Evolutionary conservation across 1,140 invertebrate genomes (phyloP).

Genomic region (Eriosoma lanigerum): DNA sequence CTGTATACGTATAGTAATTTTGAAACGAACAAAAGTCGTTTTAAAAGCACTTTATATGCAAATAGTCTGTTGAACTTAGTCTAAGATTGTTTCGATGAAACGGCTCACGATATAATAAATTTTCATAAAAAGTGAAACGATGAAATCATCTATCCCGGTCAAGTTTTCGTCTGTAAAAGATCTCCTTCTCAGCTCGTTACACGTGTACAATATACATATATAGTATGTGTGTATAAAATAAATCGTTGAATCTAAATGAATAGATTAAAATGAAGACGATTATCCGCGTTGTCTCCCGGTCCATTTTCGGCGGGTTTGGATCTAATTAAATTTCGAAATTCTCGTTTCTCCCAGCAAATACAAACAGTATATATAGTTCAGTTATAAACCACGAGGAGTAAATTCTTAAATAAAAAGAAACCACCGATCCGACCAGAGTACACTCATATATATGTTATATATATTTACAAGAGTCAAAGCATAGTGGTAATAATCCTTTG

Average conservation of each 20-base stretch:
- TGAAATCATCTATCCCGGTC: neutral
- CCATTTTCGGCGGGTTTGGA: neutral
- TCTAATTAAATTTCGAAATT: neutral
- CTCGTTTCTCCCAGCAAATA: neutral
- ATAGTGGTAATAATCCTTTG: neutral
- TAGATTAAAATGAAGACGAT: conserved; percentile 12
- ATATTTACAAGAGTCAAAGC: neutral
- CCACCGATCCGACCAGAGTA: too few relatives aligned
- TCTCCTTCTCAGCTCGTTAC: too few relatives aligned
- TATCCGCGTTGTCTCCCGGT: neutral
- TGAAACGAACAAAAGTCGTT: conserved; percentile 35
- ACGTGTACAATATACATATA: neutral
- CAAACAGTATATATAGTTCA: neutral
- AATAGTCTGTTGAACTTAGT: conserved; percentile 29
- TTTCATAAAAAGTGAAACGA: conserved; percentile 1
- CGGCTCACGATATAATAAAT: conserved; percentile 16
- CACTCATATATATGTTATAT: too few relatives aligned
- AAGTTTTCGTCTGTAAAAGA: conserved; percentile 9
- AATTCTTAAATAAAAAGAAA: too few relatives aligned
- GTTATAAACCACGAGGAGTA: neutral
- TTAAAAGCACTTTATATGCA: conserved; percentile 47
- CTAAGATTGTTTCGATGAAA: conserved; percentile 11
- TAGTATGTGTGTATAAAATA: neutral
- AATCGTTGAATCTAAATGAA: neutral
- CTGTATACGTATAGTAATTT: conserved; percentile 21